These are phyloP conservation scores for Tipula lateralis DNA, from an alignment of 2,888 invertebrate genomes.

Conservation along the genomic window DNA sequence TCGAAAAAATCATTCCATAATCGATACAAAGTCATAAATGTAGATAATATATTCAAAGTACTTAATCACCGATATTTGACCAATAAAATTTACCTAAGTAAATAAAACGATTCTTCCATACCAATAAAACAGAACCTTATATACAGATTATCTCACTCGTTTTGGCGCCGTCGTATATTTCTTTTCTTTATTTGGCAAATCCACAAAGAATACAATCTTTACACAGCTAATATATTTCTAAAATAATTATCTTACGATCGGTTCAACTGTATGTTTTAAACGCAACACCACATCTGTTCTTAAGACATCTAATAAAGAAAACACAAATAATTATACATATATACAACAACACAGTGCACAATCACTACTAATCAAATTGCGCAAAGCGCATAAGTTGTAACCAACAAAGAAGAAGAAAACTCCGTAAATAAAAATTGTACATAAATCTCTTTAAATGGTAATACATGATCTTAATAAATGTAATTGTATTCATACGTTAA, in stretches of 20 bases:
- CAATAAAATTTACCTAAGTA: not conserved
- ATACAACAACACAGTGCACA: not conserved
- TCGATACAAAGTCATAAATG: no score
- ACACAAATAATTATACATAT: not conserved
- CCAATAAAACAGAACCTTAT: not conserved
- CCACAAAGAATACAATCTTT: no score
- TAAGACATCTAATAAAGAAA: not conserved
- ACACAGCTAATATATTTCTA: not conserved
- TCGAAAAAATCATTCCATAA: no score
- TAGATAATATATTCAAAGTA: not conserved
- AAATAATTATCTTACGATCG: not conserved
- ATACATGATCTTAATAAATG: constrained; percentile 9
- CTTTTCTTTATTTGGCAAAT: not conserved
- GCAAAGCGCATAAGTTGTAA: not conserved
- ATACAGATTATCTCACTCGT: not conserved
- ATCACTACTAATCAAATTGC: constrained; percentile 4
- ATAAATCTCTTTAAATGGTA: constrained; percentile 9
- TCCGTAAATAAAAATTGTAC: not conserved
- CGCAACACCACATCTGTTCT: not conserved
- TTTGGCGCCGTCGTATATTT: not conserved
- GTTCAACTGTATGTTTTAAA: not conserved
- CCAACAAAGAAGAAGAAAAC: not conserved
- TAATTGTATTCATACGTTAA: not conserved
- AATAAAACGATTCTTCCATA: not conserved
- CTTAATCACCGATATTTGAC: not conserved